phyloP scores from a whole-genome alignment of 1,140 invertebrate genomes.

The Drosophila triauraria region DNA sequence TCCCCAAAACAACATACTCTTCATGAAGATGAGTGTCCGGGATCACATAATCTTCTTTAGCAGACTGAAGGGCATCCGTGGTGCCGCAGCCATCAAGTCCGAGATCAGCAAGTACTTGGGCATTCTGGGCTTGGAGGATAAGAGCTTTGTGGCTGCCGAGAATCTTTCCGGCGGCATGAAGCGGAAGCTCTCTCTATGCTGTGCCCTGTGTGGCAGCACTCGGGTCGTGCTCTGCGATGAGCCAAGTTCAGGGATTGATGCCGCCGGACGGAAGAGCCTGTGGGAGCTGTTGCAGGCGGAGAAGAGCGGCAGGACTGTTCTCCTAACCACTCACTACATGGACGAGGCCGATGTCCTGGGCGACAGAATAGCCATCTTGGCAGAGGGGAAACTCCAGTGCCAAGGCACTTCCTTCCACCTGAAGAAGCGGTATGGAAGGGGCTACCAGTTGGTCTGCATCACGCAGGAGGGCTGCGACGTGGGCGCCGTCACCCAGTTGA shows the following conservation, averaged over 20 bases:
- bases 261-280: constrained; percentile 93
- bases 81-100: constrained; percentile 86
- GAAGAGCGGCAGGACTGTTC: constrained; percentile 89
- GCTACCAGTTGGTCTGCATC: constrained; percentile 77
- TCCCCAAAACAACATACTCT: constrained; percentile 97
- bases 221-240: constrained; percentile 94
- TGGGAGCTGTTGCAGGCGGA: constrained; percentile 93
- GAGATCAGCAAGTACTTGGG: constrained; percentile 88
- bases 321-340: constrained; percentile 99
- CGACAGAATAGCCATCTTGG: constrained; percentile 96
- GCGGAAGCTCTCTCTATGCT: constrained; percentile 90
- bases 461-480: constrained; percentile 59
- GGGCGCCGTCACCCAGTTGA: constrained; percentile 51
- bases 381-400: constrained; percentile 91
- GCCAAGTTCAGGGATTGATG: constrained; percentile 98
- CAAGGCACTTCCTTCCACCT: constrained; percentile 94
- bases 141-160: constrained; percentile 86
- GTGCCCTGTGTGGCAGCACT: constrained; percentile 90
- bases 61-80: constrained; percentile 88
- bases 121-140: constrained; percentile 88
- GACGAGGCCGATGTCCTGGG: constrained; percentile 98
- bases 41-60: constrained; percentile 96
- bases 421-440: constrained; percentile 92
- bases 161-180: constrained; percentile 95
- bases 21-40: constrained; percentile 94